Base-by-base conservation (phyloP, 2,888 invertebrate species). In the Drosophila monieri region DNA sequence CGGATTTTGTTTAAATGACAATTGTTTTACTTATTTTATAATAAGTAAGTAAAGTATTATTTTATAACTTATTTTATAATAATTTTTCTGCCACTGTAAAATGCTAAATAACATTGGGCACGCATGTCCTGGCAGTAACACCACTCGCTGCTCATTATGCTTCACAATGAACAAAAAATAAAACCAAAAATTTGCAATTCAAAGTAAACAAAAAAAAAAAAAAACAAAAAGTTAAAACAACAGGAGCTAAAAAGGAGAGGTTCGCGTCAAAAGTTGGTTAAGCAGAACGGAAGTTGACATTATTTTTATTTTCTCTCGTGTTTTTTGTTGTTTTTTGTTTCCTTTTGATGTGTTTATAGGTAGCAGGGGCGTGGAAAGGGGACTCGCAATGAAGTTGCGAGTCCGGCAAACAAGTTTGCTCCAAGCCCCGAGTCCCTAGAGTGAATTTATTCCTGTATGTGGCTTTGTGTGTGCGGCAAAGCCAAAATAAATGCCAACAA, bases 401-500 rank as follows among this genome's bases (percentile, higher is more conserved):
- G 68, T 59, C 68, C 71, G 51, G 66, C 66, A 70, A 58, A 66
- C 53, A 62, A 72, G 62, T 73, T 51, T 37, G n/a, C 25, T 10
- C 21, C 21, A 23, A 41, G 35, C 47, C n/a, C 43, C 15, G 23
- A 27, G 9, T 35, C 4, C 60, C 61, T 5, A 41, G 43, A 37
- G 51, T n/a, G 43, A 43, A 52, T 41, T 53, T 52, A 47, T 64
- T 35, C 52, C 18, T 43, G 41, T 48, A 23, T 70, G 32, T 47
- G 18, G 61, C 21, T 37, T 39, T 35, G 53, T 43, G 55, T 53
- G 30, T 30, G 49, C 48, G 62, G 60, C 39, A 41, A 60, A 73
- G 70, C 76, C 78, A 71, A 76, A 80, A 87, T 85, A 81, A 81
- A 81, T 88, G 77, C 88, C 88, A 87, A 80, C 87, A 84, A 85